A percentile compares a stretch with the other conserved stretches of the same genome.
These are phyloP conservation scores for Eciton burchellii DNA, from an alignment of 1,140 invertebrate species.

Conservation along the genomic window DNA sequence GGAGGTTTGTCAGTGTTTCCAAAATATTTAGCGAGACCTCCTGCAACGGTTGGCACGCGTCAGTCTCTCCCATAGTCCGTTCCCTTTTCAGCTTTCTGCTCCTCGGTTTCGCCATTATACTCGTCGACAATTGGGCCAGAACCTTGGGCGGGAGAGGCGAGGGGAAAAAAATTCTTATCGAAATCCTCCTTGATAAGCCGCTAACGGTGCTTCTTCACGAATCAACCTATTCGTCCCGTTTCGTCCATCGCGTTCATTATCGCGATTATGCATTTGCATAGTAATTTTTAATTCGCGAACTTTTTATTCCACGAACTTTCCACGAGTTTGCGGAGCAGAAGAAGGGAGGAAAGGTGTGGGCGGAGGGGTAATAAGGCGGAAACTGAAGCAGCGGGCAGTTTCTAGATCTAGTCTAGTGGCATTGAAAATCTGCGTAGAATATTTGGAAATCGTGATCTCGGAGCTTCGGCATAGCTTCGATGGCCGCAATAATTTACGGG, in stretches of 20 bases:
- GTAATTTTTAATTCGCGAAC: too few relatives aligned
- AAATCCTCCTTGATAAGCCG: slow-evolving; percentile 61
- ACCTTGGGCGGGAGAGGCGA: slow-evolving; percentile 70
- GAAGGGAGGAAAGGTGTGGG: too few relatives aligned
- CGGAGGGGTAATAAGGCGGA: too few relatives aligned
- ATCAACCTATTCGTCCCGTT: neutral
- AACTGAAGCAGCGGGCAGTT: too few relatives aligned
- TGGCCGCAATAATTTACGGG: too few relatives aligned
- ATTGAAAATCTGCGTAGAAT: too few relatives aligned
- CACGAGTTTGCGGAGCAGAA: too few relatives aligned
- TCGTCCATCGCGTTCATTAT: neutral
- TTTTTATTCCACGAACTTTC: too few relatives aligned
- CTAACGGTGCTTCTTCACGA: slow-evolving; percentile 10
- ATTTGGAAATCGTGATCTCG: too few relatives aligned
- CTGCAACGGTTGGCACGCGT: slow-evolving; percentile 73
- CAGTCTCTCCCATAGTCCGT: slow-evolving; percentile 34
- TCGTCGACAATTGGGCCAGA: neutral
- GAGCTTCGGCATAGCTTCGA: too few relatives aligned
- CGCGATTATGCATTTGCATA: too few relatives aligned
- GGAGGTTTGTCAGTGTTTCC: slow-evolving; percentile 73
- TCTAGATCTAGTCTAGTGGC: too few relatives aligned
- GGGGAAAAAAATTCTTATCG: slow-evolving; percentile 72
- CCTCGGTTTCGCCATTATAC: neutral
- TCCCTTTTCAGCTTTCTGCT: slow-evolving; percentile 49
- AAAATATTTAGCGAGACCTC: slow-evolving; percentile 76